Conservation (phyloP, 2,888 invertebrate genomes). For the Pristionchus exspectatus region DNA sequence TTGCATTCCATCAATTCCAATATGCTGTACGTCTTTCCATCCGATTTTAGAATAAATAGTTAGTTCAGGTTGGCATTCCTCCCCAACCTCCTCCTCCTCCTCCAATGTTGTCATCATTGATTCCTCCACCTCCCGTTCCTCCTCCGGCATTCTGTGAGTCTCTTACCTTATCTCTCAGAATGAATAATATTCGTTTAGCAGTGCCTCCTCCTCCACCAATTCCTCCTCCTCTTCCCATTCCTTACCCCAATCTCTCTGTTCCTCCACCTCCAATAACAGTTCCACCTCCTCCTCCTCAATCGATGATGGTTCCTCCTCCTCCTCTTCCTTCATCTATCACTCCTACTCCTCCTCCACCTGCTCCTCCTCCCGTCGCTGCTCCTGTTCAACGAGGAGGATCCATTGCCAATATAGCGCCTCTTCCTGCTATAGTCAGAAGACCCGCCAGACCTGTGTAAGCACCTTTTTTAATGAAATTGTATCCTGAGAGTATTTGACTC, state of each 20-base stretch:
- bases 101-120: neutral
- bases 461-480: neutral
- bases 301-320: neutral
- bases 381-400: neutral
- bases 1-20: neutral
- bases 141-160: neutral
- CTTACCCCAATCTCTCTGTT: constrained; percentile 1
- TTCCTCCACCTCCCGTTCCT: constrained; percentile 50
- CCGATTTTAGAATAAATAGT: neutral
- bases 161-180: neutral
- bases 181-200: neutral
- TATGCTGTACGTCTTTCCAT: neutral
- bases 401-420: constrained; percentile 26
- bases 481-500: neutral
- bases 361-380: neutral
- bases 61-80: neutral
- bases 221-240: neutral
- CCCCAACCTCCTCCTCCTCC: constrained; percentile 46
- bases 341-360: neutral
- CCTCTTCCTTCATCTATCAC: constrained; percentile 9
- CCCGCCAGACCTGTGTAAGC: constrained; percentile 50
- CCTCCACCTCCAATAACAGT: constrained; percentile 6
- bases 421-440: constrained; percentile 29
- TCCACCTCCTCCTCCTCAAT: neutral
- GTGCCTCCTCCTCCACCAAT: constrained; percentile 37